Conservation (phyloP, 1,140 invertebrate genomes). For the Zaprionus africanus region DNA sequence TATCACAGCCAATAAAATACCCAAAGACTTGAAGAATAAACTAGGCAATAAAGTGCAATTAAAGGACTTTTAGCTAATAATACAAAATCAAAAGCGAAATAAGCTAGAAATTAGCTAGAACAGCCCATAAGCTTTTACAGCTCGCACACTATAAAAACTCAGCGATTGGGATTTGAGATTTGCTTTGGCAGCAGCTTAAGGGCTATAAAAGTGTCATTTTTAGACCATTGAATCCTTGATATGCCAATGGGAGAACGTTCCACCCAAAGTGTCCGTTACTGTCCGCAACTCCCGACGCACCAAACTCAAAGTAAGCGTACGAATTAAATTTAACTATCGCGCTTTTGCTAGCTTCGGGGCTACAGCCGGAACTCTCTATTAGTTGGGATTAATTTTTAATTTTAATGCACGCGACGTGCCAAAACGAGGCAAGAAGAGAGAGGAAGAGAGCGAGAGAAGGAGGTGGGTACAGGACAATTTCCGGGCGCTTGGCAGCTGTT, state of each 20-base stretch:
- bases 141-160: neutral
- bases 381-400: conserved; percentile 70
- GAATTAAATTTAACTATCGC: conserved; percentile 52
- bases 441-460: no score
- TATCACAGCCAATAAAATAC: no score
- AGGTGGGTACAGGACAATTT: conserved; percentile 27
- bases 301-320: conserved; percentile 12
- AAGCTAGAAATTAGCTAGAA: neutral
- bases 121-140: neutral
- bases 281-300: neutral
- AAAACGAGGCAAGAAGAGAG: neutral
- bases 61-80: neutral
- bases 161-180: neutral
- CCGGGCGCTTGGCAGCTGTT: conserved; percentile 17
- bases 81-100: neutral
- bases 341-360: conserved; percentile 16
- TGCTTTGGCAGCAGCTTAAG: neutral
- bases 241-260: conserved; percentile 14
- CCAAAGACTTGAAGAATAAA: no score
- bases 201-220: neutral
- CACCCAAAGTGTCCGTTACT: neutral
- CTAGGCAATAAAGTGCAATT: no score
- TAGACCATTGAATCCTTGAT: neutral
- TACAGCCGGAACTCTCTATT: conserved; percentile 39
- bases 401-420: conserved; percentile 30